Conservation (phyloP, 2,888 invertebrate genomes). For the Eulithis prunata region DNA sequence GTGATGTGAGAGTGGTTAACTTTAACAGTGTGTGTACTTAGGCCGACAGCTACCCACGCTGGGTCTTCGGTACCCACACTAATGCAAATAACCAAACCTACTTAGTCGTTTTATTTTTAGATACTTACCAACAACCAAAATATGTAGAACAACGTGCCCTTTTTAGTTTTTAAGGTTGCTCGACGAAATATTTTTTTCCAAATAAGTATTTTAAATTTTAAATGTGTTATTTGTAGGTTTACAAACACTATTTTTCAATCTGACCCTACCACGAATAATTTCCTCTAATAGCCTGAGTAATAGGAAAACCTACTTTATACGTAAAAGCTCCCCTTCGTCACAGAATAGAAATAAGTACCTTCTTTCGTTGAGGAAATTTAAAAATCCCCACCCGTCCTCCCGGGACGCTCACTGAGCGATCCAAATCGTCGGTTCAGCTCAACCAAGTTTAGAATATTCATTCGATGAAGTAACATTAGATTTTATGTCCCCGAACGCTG, state of each 20-base stretch:
- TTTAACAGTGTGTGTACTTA: not conserved
- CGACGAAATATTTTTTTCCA: too few relatives aligned
- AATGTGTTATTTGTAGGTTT: too few relatives aligned
- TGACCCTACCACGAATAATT: too few relatives aligned
- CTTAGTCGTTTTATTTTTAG: too few relatives aligned
- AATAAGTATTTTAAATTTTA: too few relatives aligned
- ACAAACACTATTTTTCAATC: too few relatives aligned
- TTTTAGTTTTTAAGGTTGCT: too few relatives aligned
- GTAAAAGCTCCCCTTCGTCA: not conserved
- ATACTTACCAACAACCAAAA: too few relatives aligned
- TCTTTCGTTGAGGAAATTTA: constrained; percentile 36
- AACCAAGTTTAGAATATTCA: constrained; percentile 68
- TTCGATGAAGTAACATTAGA: constrained; percentile 66
- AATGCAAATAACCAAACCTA: not conserved
- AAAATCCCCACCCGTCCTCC: constrained; percentile 46
- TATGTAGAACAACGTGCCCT: too few relatives aligned
- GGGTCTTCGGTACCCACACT: constrained; percentile 1
- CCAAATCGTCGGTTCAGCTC: constrained; percentile 49
- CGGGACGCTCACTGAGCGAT: constrained; percentile 46
- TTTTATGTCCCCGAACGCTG: constrained; percentile 61
- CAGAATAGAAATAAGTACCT: not conserved
- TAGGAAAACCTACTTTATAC: not conserved
- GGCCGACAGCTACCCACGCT: not conserved
- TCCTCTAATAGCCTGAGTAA: too few relatives aligned
- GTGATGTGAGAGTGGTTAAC: too few relatives aligned